Conservation (phyloP, 2,797 vertebrate genomes). For the Poeciliopsis turneri region DNA sequence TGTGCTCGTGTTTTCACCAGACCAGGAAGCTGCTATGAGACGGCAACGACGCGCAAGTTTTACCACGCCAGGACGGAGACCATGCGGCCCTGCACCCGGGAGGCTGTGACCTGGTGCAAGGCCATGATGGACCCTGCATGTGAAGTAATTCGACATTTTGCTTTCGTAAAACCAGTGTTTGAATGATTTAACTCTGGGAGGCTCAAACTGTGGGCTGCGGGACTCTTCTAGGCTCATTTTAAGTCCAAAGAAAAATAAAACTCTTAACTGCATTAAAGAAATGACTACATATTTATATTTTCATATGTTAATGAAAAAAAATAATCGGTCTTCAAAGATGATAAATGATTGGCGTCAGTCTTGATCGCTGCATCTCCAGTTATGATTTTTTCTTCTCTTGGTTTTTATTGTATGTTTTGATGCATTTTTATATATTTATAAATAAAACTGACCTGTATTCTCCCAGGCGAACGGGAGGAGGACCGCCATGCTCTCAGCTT, state of each 20-base stretch:
- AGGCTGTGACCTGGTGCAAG: constrained; percentile 88
- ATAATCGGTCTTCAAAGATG: background rate
- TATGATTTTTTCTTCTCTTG: background rate
- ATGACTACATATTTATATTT: background rate
- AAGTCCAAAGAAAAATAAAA: background rate
- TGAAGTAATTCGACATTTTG: constrained; percentile 74
- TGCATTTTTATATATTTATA: background rate
- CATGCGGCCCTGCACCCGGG: constrained; percentile 88
- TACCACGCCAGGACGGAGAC: constrained; percentile 98
- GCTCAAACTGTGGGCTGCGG: background rate
- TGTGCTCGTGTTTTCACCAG: constrained; percentile 68
- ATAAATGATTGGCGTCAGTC: background rate
- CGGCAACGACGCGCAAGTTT: constrained; percentile 90
- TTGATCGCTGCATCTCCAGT: background rate
- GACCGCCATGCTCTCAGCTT: constrained; percentile 85
- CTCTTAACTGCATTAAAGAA: background rate
- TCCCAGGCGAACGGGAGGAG: constrained; percentile 79
- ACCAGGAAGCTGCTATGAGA: constrained; percentile 94
- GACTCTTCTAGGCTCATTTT: background rate
- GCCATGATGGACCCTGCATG: constrained; percentile 86
- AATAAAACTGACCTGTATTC: background rate
- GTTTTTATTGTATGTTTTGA: background rate
- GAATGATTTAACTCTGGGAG: background rate
- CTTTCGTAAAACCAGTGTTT: background rate
- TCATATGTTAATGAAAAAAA: background rate